Percentiles rank a stretch among this genome's conserved stretches.
Conservation (phyloP, 2,113 vertebrate species). For the Coracopsis vasa region DNA sequence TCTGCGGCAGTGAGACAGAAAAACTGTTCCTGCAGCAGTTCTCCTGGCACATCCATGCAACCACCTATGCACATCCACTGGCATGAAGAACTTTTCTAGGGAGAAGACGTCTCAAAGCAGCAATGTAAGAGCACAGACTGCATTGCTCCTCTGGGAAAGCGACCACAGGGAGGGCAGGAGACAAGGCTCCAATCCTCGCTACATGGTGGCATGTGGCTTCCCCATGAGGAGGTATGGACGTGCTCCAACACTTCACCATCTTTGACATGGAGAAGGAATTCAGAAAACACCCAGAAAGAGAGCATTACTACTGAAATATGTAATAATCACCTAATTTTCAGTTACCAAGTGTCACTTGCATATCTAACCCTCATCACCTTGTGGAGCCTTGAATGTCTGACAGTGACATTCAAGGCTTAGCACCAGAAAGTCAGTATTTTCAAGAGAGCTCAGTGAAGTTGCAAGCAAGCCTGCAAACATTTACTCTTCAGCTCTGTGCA, state of each 20-base stretch:
- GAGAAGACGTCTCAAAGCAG: neutral
- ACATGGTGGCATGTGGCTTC: accelerated
- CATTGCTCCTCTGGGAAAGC: accelerated
- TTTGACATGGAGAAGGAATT: accelerated
- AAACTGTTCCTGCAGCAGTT: accelerated
- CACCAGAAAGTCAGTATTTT: neutral
- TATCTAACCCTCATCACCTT: neutral
- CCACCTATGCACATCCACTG: accelerated
- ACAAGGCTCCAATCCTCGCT: accelerated
- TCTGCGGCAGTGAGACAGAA: neutral
- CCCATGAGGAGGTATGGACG: accelerated
- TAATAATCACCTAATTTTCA: neutral
- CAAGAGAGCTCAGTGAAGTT: neutral
- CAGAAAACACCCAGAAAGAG: neutral
- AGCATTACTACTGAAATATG: neutral
- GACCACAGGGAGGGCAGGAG: neutral
- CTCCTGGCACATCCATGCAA: accelerated
- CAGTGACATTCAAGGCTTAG: neutral
- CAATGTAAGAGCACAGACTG: neutral
- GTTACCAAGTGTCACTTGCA: neutral
- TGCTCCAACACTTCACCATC: neutral
- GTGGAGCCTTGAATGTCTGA: neutral
- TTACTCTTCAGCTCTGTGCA: neutral
- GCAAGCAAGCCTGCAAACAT: neutral
- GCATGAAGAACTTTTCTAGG: accelerated